Base-by-base conservation (phyloP, 2,888 invertebrate species). In the Diarsia dahlii region DNA sequence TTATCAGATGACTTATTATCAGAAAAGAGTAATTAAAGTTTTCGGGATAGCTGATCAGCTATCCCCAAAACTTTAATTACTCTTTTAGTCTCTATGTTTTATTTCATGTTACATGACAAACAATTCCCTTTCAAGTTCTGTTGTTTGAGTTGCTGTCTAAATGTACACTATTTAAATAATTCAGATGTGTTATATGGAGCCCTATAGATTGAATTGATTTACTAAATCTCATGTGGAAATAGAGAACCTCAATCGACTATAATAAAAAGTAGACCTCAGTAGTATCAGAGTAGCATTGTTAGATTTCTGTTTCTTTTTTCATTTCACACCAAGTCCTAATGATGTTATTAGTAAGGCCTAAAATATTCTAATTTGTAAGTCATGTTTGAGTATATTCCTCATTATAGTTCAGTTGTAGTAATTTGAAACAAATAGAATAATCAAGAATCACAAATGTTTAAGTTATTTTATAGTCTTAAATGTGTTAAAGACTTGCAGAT, bases 101-200 rank as follows among this genome's bases (percentile, higher is more conserved):
- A 28, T 28, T 58, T 1, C 28, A 60, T 13, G 34, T 60, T 9
- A 60, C 18, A 18, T 28, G 18, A 58, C 8, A 58, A 28, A 28
- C 1, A 1, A 12, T 56, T 56, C 13, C 13, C 23, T 15, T 9
- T 18, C 3, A 10, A 18, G 9, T 18, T 18, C 18, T 9, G 9
- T 34, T 28, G 28, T 58, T 28, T 0, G 1, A 58, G 9, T 58
- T 28, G 1, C 12, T 6, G 2, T 15, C 15, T 18, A 67, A n/a
- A 67, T n/a, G n/a, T 34, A 46, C 15, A 20, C 1, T 69, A 48
- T 50, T 9, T 0, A 20, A 23, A 39, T 2, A 52, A 50, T 15
- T 13, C 0, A 4, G 12, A 66, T 0, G 12, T 0, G 4, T 1
- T n/a, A 15, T 0, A 5, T 48, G 12, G 46, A 15, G 8, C n/a